phyloP scores from a whole-genome alignment of 2,888 invertebrate genomes.

The Cyaniris semiargus region DNA sequence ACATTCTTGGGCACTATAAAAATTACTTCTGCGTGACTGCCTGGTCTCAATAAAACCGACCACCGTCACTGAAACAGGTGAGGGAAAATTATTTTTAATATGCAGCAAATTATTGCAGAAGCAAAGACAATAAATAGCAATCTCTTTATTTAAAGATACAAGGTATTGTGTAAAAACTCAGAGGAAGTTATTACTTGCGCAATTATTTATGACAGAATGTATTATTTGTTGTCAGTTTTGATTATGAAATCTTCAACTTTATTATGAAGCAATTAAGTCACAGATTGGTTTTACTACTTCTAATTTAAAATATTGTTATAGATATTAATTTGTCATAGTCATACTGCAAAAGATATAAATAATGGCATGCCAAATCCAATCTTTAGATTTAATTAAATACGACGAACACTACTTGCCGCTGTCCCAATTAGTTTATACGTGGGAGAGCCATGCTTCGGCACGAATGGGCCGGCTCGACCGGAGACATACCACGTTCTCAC shows the following conservation, averaged over 20 bases:
- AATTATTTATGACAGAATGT: neutral
- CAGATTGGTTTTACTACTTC: neutral
- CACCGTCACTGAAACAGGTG: no score
- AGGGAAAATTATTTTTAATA: no score
- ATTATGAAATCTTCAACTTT: neutral
- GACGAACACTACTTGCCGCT: no score
- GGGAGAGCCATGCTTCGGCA: no score
- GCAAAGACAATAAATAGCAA: no score
- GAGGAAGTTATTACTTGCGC: neutral
- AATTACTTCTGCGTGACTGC: no score
- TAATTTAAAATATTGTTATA: neutral
- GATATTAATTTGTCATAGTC: neutral
- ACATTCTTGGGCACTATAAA: no score
- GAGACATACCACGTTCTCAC: no score
- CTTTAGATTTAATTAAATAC: neutral
- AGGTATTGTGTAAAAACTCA: neutral
- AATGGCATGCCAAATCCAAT: neutral
- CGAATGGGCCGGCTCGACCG: no score
- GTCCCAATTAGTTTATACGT: no score
- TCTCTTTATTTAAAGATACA: neutral
- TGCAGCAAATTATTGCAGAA: no score
- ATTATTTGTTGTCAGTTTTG: neutral
- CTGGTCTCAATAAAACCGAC: no score
- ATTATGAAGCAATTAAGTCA: neutral
- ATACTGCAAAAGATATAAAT: neutral